These are phyloP conservation scores for Stercorarius parasiticus DNA, from an alignment of 2,113 vertebrate genomes.

Conservation along the genomic window DNA sequence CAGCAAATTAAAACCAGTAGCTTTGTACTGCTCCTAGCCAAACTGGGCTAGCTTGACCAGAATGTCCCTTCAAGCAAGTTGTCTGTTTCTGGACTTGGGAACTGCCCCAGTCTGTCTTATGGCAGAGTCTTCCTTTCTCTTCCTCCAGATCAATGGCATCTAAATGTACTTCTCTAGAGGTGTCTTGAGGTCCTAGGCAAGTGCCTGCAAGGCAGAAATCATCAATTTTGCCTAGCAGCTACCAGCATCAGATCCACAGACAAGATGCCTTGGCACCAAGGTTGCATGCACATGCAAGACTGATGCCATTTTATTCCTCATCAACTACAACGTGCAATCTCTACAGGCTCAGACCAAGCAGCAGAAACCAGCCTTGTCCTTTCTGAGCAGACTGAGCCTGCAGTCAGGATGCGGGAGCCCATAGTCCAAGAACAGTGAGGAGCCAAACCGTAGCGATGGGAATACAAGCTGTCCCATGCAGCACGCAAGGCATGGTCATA, in stretches of 20 bases:
- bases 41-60: not conserved
- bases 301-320: not conserved
- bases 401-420: not conserved
- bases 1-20: not conserved
- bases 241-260: not conserved
- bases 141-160: not conserved
- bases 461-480: not conserved
- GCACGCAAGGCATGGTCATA: not conserved
- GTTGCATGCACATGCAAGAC: not conserved
- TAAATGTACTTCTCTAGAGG: not conserved
- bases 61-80: not conserved
- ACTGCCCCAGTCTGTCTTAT: not conserved
- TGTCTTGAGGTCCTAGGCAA: not conserved
- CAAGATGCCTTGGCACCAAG: not conserved
- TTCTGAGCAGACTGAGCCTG: not conserved
- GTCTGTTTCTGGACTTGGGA: not conserved
- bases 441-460: accelerated
- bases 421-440: not conserved
- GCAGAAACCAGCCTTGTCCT: not conserved
- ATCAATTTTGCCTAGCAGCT: not conserved
- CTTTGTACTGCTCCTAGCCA: not conserved
- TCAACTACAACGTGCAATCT: accelerated
- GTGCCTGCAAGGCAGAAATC: not conserved
- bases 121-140: not conserved
- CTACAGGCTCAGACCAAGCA: not conserved